Percentiles rank a stretch among this genome's conserved stretches.
phyloP scores from a whole-genome alignment of 1,140 invertebrate genomes.

The Zaprionus vittiger region DNA sequence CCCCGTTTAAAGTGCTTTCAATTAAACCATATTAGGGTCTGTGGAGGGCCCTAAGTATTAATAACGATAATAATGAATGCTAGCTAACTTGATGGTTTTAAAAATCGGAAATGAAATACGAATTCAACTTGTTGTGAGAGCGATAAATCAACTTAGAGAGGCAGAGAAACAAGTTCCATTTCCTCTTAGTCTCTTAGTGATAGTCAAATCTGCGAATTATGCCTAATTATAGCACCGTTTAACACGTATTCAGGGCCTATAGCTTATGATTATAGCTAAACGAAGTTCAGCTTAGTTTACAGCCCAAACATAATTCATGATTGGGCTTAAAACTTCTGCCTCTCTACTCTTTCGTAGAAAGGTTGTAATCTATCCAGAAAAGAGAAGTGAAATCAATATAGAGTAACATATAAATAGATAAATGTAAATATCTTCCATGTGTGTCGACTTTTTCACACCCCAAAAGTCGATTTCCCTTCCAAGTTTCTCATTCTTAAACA shows the following conservation, averaged over 20 bases:
- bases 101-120: neutral
- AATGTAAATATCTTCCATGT: neutral
- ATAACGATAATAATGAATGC: neutral
- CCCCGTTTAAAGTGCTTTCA: slow-evolving; percentile 4
- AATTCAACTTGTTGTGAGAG: neutral
- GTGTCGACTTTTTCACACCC: neutral
- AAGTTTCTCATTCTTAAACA: neutral
- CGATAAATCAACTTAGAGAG: neutral
- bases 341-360: no score
- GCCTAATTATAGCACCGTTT: neutral
- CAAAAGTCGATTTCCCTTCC: neutral
- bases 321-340: no score
- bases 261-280: neutral
- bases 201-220: neutral
- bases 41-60: neutral
- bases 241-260: neutral
- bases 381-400: neutral
- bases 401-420: neutral
- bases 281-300: neutral
- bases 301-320: neutral
- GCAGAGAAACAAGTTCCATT: neutral
- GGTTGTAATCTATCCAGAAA: no score
- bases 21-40: slow-evolving; percentile 1
- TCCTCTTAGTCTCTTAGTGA: neutral
- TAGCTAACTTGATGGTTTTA: neutral